Base-by-base conservation (phyloP, 2,888 invertebrate genomes). In the Drosophila setosimentum region DNA sequence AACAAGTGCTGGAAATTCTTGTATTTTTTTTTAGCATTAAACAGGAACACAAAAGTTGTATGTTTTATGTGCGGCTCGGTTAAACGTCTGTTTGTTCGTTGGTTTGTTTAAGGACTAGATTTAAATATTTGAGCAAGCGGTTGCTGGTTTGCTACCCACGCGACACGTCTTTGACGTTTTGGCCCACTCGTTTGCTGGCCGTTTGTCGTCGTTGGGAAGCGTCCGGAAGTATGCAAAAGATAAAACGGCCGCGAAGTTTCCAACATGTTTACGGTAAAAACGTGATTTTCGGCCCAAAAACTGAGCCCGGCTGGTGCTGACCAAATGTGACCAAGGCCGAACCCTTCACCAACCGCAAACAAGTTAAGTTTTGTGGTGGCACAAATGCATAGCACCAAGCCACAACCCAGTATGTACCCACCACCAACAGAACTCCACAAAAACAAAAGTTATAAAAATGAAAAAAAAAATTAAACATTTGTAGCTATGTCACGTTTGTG, bases 401-500 rank as follows among this genome's bases (percentile, higher is more conserved):
- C 29, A 45, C 45, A 45, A 7, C 29, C 29, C 18, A n/a, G n/a
- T 11, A 16, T 13, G n/a, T 11, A 16, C 13, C 11, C 21, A 7
- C 48, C 54, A n/a, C 35, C 29, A 42, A 11, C 45, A 54, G 21
- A 24, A 35, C 53, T 40, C 24, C 45, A 60, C 21, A 58, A 32
- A 49, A 48, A 37, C 74, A 37, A 58, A 67, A 86, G 87, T 73
- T 85, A 87, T 87, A 87, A 90, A 87, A 45, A 21, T 21, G 7
- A 45, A 21, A 45, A 21, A 8, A 5, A 37, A 45, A 87, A 87
- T 87, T 87, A 87, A 90, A 90, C 87, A 87, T 87, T 87, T 84
- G 87, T 89, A 87, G 90, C 88, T 87, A 89, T 91, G 87, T 88
- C 87, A 88, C 87, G 87, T 88, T 86, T 88, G 76, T 88, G 91